Percentiles rank a stretch among this genome's conserved stretches.
phyloP scores from a whole-genome alignment of 1,140 invertebrate species.

The Drosophila ambigua region DNA sequence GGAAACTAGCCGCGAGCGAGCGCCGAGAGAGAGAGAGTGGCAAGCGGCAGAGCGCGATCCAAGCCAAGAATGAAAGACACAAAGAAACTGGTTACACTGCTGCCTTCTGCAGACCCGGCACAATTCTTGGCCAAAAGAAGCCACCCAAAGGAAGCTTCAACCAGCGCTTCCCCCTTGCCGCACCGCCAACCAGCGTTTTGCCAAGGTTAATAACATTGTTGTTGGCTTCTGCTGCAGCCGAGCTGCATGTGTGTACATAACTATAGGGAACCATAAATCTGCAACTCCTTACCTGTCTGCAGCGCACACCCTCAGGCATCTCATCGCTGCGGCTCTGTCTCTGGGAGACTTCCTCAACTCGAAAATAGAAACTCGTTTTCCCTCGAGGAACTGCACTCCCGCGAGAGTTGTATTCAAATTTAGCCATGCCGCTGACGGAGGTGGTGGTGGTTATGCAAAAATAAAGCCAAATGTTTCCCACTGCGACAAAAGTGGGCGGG shows the following conservation, averaged over 20 bases:
- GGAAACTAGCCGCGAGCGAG: slow-evolving; percentile 30
- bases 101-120: slow-evolving; percentile 29
- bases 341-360: slow-evolving; percentile 3
- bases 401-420: slow-evolving; percentile 8
- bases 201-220: slow-evolving; percentile 64
- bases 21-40: slow-evolving; percentile 5
- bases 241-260: not conserved
- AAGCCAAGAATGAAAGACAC: slow-evolving; percentile 52
- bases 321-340: not conserved
- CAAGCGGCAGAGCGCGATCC: slow-evolving; percentile 4
- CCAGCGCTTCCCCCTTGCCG: not conserved
- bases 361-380: slow-evolving; percentile 9
- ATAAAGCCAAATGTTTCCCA: slow-evolving; percentile 33
- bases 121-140: slow-evolving; percentile 24
- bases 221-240: slow-evolving; percentile 9
- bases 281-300: slow-evolving; percentile 4
- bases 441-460: slow-evolving; percentile 42
- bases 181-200: slow-evolving; percentile 9
- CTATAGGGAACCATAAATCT: slow-evolving; percentile 6
- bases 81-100: slow-evolving; percentile 55
- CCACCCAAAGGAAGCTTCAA: slow-evolving; percentile 25
- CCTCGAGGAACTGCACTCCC: no score
- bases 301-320: no score
- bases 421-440: not conserved
- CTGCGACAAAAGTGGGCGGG: slow-evolving; percentile 47